phyloP scores from a whole-genome alignment of 2,888 invertebrate species.

The Volucella inflata region DNA sequence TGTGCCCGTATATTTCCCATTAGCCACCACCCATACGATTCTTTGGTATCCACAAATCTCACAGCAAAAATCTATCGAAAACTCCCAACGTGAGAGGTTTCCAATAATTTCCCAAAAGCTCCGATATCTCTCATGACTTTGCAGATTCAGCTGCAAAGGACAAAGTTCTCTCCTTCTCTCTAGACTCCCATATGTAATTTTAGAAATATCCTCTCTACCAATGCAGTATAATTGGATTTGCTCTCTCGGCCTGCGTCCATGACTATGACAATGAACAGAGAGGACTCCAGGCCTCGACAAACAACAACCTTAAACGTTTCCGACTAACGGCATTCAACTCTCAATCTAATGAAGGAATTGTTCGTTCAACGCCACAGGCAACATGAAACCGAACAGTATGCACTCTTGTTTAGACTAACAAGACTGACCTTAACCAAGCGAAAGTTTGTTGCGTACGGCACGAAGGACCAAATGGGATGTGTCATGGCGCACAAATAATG shows the following conservation, averaged over 20 bases:
- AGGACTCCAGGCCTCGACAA: slow-evolving; percentile 12
- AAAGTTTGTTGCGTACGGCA: slow-evolving; percentile 59
- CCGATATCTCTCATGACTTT: slow-evolving; percentile 7
- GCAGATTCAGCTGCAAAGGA: slow-evolving; percentile 59
- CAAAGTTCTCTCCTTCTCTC: background rate
- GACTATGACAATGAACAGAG: slow-evolving; percentile 67
- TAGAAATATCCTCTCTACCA: slow-evolving; percentile 34
- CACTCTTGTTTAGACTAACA: too few relatives aligned
- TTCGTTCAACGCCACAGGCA: slow-evolving; percentile 9
- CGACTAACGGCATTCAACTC: slow-evolving; percentile 47
- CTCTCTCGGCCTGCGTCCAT: slow-evolving; percentile 61
- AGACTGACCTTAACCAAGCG: slow-evolving; percentile 68
- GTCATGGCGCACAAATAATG: too few relatives aligned
- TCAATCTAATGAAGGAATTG: slow-evolving; percentile 41
- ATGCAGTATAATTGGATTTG: slow-evolving; percentile 65
- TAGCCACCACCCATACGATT: slow-evolving; percentile 46
- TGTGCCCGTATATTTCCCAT: background rate
- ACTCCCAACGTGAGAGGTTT: background rate
- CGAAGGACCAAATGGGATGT: slow-evolving; percentile 2
- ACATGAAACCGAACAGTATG: too few relatives aligned
- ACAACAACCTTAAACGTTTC: slow-evolving; percentile 33
- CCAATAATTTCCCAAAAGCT: background rate
- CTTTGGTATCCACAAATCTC: slow-evolving; percentile 12
- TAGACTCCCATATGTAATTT: background rate
- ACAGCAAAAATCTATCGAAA: background rate